Evolutionary conservation across 2,113 vertebrate species (phyloP).

Genomic region (Trinectes maculatus): DNA sequence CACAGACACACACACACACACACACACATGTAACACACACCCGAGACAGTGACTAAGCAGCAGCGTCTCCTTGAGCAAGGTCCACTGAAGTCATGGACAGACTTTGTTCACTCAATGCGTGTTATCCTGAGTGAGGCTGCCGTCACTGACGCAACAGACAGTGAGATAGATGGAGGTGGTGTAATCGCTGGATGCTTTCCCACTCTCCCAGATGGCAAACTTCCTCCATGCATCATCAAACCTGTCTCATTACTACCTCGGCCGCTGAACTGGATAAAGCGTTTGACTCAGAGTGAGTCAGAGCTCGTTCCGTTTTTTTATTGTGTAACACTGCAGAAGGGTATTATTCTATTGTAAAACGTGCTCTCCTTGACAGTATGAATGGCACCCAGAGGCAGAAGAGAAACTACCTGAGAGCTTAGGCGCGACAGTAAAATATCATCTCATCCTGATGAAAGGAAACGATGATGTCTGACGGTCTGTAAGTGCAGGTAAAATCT

Average conservation of each 20-base stretch:
- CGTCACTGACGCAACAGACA: slow-evolving; percentile 53
- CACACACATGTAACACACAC: slow-evolving; percentile 6
- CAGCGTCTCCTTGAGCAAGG: slow-evolving; percentile 55
- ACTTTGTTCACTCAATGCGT: slow-evolving; percentile 51
- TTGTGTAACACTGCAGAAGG: not conserved
- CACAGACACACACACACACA: slow-evolving; percentile 8
- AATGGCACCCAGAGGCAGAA: slow-evolving; percentile 4
- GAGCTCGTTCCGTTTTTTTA: slow-evolving; percentile 18
- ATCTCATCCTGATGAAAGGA: slow-evolving; percentile 16
- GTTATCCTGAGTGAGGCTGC: slow-evolving; percentile 17
- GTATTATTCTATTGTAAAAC: slow-evolving; percentile 5
- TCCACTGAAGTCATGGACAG: slow-evolving; percentile 39
- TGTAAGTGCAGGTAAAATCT: slow-evolving; percentile 4
- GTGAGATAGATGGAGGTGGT: slow-evolving; percentile 38
- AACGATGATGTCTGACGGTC: not conserved
- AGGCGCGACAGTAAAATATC: not conserved
- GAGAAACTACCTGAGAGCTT: not conserved
- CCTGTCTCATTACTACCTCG: slow-evolving; percentile 28
- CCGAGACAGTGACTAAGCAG: slow-evolving; percentile 65
- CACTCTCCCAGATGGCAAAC: slow-evolving; percentile 46
- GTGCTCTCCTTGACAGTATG: not conserved
- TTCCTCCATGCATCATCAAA: slow-evolving; percentile 56
- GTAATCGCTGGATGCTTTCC: slow-evolving; percentile 51
- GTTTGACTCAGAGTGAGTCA: slow-evolving; percentile 24
- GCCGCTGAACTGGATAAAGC: slow-evolving; percentile 30